Evolutionary conservation across 2,797 vertebrate genomes (phyloP), one percentile per base, ranked within the genome.

Genomic region (Zenarchopterus dispar): DNA sequence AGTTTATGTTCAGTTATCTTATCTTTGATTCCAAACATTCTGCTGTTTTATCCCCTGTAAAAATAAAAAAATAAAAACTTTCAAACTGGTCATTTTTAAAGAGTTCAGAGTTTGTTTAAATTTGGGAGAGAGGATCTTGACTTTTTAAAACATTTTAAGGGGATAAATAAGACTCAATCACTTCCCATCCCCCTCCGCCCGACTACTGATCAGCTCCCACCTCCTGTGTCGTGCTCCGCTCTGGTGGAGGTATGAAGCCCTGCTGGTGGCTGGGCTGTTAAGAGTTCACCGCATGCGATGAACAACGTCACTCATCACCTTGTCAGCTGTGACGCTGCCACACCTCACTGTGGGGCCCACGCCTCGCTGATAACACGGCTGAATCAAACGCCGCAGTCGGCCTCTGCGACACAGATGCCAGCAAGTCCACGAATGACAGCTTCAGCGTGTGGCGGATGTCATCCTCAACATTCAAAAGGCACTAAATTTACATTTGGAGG

Each of bases 241-340:
- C 11, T 1, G 0, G 16, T 33, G 57, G 75, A 85, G 87, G 78
- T 84, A 46, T 6, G 57, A 24, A 53, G 78, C 66, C 66, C 54
- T 68, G 43, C 21, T 18, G 21, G 17, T 28, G 28, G 4, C 28
- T 28, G 1, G 23, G 46, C 62, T 36, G 67, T 56, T 70, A 67
- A 87, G 60, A 84, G 75, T 62, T 28, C 54, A 54, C 67, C 65
- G 56, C 54, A 62, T 39, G 65, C 75, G 77, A 81, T 62, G 76
- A 81, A 65, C 62, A 73, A 55, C 17, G 4, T 86, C 85, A 76
- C 53, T 81, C 53, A 22, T 62, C 71, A 56, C 78, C 61, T 70
- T 82, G 74, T 88, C 75, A 73, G 49, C 56, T 43, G 48, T 2
- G 43, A 69, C 75, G 28, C 46, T 3, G 57, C 71, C 76, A 62